phyloP scores from a whole-genome alignment of 37 sponge, comb jelly and placozoan species.

The Tethya wilhelma region DNA sequence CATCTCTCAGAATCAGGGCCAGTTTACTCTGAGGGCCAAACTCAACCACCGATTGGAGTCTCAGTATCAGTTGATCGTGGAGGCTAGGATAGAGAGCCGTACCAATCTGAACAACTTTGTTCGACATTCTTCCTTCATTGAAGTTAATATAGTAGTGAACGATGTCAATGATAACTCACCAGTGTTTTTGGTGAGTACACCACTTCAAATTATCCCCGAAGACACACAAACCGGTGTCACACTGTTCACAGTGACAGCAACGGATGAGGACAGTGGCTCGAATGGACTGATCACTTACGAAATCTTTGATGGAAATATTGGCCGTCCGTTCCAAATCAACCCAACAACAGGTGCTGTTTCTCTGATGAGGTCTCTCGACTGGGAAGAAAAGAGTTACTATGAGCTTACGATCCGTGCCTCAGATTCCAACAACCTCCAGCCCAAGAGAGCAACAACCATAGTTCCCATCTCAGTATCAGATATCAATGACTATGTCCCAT shows the following conservation, averaged over 20 bases:
- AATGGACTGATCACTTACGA: constrained; percentile 41
- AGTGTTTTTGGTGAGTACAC: background rate
- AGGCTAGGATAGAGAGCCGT: constrained; percentile 16
- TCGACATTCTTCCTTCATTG: constrained; percentile 34
- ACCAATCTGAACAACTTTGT: background rate
- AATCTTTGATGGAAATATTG: constrained; percentile 32
- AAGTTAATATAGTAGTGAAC: constrained; percentile 30
- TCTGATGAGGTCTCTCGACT: constrained; percentile 39
- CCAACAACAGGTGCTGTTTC: constrained; percentile 37
- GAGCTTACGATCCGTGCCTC: constrained; percentile 49
- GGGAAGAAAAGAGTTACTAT: constrained; percentile 33
- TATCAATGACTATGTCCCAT: constrained; percentile 70
- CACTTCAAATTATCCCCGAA: constrained; percentile 6
- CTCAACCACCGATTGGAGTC: constrained; percentile 46
- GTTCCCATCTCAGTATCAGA: constrained; percentile 39
- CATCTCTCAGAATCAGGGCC: constrained; percentile 1
- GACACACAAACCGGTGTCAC: background rate
- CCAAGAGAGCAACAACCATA: background rate
- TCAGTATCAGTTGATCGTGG: constrained; percentile 44
- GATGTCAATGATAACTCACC: constrained; percentile 56
- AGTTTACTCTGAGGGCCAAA: background rate
- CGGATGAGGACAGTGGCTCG: constrained; percentile 59
- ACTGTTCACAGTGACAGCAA: constrained; percentile 39
- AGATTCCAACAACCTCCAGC: constrained; percentile 30
- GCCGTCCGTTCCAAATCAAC: constrained; percentile 33